Percentiles rank a stretch among this genome's conserved stretches.
Conservation (phyloP, 2,888 invertebrate genomes). For the Polydrusus cervinus region DNA sequence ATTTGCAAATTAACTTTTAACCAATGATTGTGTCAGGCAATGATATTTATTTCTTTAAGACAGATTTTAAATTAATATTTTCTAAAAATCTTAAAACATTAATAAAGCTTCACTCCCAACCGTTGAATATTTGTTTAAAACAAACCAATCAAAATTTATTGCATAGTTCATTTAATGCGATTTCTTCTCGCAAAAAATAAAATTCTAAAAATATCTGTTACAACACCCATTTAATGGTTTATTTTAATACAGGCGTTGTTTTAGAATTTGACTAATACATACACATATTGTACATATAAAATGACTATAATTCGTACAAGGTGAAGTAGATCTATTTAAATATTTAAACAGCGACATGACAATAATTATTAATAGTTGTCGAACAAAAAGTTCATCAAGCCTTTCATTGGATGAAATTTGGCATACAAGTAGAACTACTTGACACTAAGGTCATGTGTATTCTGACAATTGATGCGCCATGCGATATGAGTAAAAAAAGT, state of each 20-base stretch:
- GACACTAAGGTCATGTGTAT: no score
- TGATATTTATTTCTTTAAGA: no score
- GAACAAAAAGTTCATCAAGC: no score
- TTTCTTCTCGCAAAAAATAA: constrained; percentile 17
- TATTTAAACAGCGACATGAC: not conserved
- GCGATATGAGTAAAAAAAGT: no score
- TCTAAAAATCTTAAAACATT: not conserved
- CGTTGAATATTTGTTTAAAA: not conserved
- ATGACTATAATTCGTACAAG: not conserved
- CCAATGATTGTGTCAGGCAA: no score
- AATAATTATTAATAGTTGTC: not conserved
- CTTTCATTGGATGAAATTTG: no score
- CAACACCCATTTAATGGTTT: constrained; percentile 20
- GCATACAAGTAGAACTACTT: no score
- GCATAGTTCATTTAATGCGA: constrained; percentile 2
- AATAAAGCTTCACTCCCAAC: not conserved
- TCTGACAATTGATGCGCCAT: no score
- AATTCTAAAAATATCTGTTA: constrained; percentile 23
- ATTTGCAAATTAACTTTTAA: no score
- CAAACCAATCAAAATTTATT: constrained; percentile 17
- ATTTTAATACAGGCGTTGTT: constrained; percentile 17
- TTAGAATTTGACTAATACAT: constrained; percentile 5
- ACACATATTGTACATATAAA: not conserved
- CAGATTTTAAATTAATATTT: not conserved
- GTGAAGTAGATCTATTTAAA: not conserved